Percentiles rank a stretch among this genome's conserved stretches.
These are phyloP conservation scores for Pogona vitticeps DNA, from an alignment of 2,113 vertebrate species.

Conservation along the genomic window DNA sequence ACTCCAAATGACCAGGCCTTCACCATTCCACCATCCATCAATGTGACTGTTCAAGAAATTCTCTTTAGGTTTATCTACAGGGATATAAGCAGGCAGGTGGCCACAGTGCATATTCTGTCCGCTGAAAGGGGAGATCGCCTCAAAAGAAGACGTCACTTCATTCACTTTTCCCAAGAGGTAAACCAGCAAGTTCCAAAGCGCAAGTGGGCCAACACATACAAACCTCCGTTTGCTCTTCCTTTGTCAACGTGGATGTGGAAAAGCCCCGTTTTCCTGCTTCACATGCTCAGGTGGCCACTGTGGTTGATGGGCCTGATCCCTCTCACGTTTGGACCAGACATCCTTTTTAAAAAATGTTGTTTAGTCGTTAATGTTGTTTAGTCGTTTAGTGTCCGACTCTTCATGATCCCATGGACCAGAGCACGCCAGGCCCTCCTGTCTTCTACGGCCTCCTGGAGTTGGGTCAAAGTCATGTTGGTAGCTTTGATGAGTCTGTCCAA, in stretches of 20 bases:
- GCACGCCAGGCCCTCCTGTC: no score
- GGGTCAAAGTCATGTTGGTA: no score
- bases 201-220: background rate
- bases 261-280: background rate
- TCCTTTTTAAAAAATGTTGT: no score
- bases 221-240: background rate
- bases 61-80: slow-evolving; percentile 69
- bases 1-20: slow-evolving; percentile 66
- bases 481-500: no score
- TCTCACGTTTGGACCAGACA: no score
- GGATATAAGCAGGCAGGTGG: slow-evolving; percentile 59
- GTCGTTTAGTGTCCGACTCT: no score
- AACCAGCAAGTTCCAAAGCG: slow-evolving; percentile 47
- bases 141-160: slow-evolving; percentile 37
- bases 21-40: slow-evolving; percentile 74
- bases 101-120: slow-evolving; percentile 51
- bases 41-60: slow-evolving; percentile 72
- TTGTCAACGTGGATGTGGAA: background rate
- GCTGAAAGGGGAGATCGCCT: slow-evolving; percentile 63
- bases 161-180: slow-evolving; percentile 54
- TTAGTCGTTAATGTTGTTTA: no score
- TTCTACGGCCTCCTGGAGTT: no score
- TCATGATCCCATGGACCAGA: no score
- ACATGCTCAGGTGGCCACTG: no score
- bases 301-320: no score